Base-by-base conservation (phyloP, 2,888 invertebrate species). In the Glyphotaelius pellucidus region DNA sequence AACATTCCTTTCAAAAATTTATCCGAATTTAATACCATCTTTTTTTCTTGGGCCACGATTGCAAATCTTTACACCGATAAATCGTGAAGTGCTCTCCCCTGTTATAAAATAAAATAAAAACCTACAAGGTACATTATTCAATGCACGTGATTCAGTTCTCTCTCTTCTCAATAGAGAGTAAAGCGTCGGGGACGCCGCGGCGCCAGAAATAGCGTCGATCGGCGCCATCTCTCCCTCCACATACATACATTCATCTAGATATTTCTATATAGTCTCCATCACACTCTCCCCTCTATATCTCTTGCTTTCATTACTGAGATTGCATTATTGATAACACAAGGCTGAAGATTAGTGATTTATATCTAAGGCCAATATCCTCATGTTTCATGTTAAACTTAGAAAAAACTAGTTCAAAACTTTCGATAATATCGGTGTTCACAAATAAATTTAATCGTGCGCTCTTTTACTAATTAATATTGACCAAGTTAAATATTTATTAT, bases 141-240 rank as follows among this genome's bases (percentile, higher is more conserved):
- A n/a, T 67, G 67, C 25, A 9, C 3, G 25, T 67, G 67, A 67
- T 9, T 67, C n/a, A 67, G 67, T 67, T 5, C 67, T 25, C 67
- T 67, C 19, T 52, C 67, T 25, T 67, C 67, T 67, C 67, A 67
- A 67, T n/a, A 67, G 67, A 67, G 67, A 67, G 9, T 67, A 67
- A 9, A 67, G 83, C 83, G 19, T 35, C 9, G 25, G 32, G 83
- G 35, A 35, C 83, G 83, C 35, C 83, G 35, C 83, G 83, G 83
- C 83, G 83, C 83, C 83, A 83, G 83, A 35, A 83, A 83, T 83
- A 83, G 83, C 83, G 83, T 83, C 83, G 35, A 35, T 83, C 83
- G 83, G 83, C 83, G 83, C 83, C 83, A 83, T 83, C 83, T 83
- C 35, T 32, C 35, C 83, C 35, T 67, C 67, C 25, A 25, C 25